Percentiles rank a stretch among this genome's conserved stretches.
phyloP scores from a whole-genome alignment of 2,888 invertebrate species.

The Pherbina coryleti region DNA sequence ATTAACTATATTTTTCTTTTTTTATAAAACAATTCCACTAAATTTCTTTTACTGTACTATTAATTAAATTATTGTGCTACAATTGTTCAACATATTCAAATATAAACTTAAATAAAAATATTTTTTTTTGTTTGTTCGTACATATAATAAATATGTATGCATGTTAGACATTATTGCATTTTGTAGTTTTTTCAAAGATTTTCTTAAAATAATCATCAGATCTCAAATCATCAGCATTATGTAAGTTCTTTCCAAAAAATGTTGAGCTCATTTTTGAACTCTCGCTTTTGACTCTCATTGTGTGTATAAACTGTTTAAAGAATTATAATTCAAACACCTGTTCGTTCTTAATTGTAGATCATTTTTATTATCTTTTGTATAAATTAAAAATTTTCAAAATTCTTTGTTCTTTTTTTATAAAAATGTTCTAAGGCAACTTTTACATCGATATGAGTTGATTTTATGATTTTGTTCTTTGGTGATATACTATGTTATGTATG shows the following conservation, averaged over 20 bases:
- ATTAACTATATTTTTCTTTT: conserved; percentile 2
- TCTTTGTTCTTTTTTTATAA: conserved; percentile 47
- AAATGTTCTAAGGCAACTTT: conserved; percentile 68
- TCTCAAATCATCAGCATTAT: background rate
- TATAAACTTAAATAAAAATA: background rate
- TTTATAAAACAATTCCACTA: conserved; percentile 29
- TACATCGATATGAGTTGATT: conserved; percentile 66
- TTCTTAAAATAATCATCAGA: conserved; percentile 19
- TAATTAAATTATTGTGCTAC: conserved; percentile 40
- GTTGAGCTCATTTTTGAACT: background rate
- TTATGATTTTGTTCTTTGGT: conserved; percentile 29
- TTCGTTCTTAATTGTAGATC: conserved; percentile 2
- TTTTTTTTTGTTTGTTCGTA: background rate
- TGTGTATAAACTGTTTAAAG: conserved; percentile 64
- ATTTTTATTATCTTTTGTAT: conserved; percentile 27
- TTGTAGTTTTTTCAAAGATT: conserved; percentile 15
- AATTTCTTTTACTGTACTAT: conserved; percentile 10
- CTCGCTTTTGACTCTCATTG: background rate
- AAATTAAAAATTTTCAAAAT: conserved; percentile 37
- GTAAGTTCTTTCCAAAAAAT: conserved; percentile 19
- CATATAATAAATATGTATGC: background rate
- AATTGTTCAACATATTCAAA: conserved; percentile 33
- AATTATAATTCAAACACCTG: conserved; percentile 49
- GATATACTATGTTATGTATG: conserved; percentile 14
- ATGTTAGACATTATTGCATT: conserved; percentile 18